Evolutionary conservation across 2,113 vertebrate species (phyloP), one percentile per base, ranked within the genome.

Genomic region (Capreolus pygargus): DNA sequence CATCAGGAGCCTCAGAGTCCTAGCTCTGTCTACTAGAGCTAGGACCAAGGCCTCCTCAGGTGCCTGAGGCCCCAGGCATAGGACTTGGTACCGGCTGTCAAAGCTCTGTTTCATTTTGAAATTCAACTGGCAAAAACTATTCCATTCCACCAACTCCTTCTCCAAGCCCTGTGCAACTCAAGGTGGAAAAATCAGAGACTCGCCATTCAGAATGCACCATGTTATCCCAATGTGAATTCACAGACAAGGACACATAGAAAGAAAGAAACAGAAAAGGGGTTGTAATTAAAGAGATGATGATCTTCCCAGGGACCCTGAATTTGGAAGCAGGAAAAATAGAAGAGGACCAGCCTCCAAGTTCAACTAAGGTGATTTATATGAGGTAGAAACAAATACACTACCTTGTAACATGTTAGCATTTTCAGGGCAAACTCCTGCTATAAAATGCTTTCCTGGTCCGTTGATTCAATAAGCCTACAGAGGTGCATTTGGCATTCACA

Each of bases 321-420:
- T 93, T 91, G 50, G 55, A 93, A 95, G 95, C 52, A 92, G 55
- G 74, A 85, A 94, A 96, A 95, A 95, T 0, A 76, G 47, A 64
- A 97, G 43, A 54, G 7, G 39, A 61, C 23, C 21, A 21, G 52
- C 94, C 64, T 93, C 36, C 50, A 93, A 94, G 89, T 78, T 82
- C 74, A 70, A 13, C 6, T 43, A 90, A 58, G 39, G 86, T 50
- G 45, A 96, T 36, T 92, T 92, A 64, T 90, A 58, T 25, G 33
- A 87, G 58, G 57, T 11, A 33, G 60, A 52, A 89, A 28, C 7
- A 30, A 85, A 43, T 45, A 58, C 1, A 57, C 1, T 19, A 33
- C 28, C 28, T 61, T 79, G n/a, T 64, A 57, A 74, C 54, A 21
- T 3, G 6, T 47, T 67, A 76, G 86, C n/a, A 74, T 52, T 58